A percentile compares a stretch with the other conserved stretches of the same genome.
phyloP scores from a whole-genome alignment of 2,797 vertebrate genomes.

The Pachyuromys duprasi region DNA sequence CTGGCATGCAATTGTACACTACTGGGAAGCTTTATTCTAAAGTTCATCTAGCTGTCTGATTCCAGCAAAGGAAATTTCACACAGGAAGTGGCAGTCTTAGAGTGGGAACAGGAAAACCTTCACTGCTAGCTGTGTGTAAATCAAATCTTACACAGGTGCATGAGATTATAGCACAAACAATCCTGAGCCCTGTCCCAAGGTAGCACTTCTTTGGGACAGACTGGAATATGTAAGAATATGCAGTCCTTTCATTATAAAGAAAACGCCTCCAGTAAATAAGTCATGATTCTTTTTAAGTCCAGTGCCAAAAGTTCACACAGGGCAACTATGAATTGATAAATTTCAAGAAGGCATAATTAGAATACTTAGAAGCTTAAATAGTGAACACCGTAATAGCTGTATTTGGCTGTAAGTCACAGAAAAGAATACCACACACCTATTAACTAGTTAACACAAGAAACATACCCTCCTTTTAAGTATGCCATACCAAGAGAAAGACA shows the following conservation, averaged over 20 bases:
- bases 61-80: background rate
- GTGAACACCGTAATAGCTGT: background rate
- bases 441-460: background rate
- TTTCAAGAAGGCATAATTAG: constrained; percentile 10
- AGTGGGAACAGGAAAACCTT: background rate
- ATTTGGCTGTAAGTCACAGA: constrained; percentile 31
- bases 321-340: background rate
- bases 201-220: background rate
- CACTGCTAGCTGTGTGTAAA: background rate
- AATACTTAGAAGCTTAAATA: background rate
- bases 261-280: background rate
- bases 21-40: background rate
- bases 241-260: background rate
- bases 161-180: background rate
- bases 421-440: background rate
- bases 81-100: background rate
- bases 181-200: background rate
- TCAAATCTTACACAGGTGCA: background rate
- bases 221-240: background rate
- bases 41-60: background rate
- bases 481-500: background rate
- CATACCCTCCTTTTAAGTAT: background rate
- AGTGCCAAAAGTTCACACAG: constrained; percentile 37
- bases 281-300: background rate
- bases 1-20: background rate